A percentile compares a stretch with the other conserved stretches of the same genome.
Conservation (phyloP, 2,888 invertebrate genomes). For the Andricus curvator region DNA sequence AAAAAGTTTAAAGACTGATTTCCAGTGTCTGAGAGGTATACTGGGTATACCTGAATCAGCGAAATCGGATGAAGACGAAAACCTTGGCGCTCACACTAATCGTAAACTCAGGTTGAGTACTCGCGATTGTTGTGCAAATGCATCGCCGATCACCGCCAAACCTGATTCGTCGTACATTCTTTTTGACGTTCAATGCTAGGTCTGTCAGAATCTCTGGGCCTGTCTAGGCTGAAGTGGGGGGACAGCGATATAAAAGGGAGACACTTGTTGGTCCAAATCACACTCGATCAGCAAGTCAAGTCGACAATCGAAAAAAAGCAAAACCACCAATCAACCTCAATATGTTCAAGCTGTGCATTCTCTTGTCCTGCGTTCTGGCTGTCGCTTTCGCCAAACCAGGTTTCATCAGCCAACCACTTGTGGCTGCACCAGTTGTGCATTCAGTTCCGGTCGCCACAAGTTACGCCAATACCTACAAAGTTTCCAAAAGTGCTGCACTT, state of each 20-base stretch:
- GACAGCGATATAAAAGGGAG: constrained; percentile 62
- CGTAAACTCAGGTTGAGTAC: no score
- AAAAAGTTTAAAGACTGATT: no score
- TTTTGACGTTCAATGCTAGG: neutral
- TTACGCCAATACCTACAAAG: constrained; percentile 84
- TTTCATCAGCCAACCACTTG: constrained; percentile 68
- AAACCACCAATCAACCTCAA: constrained; percentile 23
- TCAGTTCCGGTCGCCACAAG: constrained; percentile 83
- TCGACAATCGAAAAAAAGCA: neutral
- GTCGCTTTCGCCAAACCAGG: constrained; percentile 77
- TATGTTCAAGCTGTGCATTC: constrained; percentile 69
- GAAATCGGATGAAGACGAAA: no score
- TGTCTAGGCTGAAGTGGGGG: constrained; percentile 38
- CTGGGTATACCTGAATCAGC: no score
- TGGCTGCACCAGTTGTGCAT: constrained; percentile 70
- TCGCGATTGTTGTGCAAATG: no score
- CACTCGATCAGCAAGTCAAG: constrained; percentile 56
- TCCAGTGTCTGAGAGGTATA: no score
- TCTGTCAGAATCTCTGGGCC: neutral
- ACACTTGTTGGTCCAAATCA: constrained; percentile 46
- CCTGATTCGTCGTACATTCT: no score
- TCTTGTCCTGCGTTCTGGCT: constrained; percentile 62
- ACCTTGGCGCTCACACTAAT: no score
- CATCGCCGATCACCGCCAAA: no score
- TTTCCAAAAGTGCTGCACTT: constrained; percentile 73